Evolutionary conservation across 2,888 invertebrate species (phyloP).

Genomic region (Acrobasis suavella): DNA sequence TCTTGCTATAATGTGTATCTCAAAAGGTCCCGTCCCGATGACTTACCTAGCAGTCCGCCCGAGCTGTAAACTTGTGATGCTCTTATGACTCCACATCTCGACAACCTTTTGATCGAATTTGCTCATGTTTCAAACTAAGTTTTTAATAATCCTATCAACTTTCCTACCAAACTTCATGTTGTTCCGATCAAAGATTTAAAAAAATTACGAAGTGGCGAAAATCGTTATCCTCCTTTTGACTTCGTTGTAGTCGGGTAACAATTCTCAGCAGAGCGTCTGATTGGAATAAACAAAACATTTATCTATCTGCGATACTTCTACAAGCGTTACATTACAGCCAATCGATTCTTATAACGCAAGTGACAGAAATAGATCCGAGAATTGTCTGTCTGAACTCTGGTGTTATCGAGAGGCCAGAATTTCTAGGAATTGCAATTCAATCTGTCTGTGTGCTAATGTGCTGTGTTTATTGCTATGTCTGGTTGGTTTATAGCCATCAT

Average conservation of each 20-base stretch:
- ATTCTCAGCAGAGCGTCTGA: background rate
- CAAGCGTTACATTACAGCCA: background rate
- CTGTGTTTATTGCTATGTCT: background rate
- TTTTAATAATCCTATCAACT: no score
- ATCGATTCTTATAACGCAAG: slow-evolving; percentile 9
- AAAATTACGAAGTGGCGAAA: no score
- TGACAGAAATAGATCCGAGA: slow-evolving; percentile 13
- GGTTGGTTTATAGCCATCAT: background rate
- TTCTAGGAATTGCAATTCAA: slow-evolving; percentile 5
- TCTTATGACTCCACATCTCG: no score
- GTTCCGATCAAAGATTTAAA: no score
- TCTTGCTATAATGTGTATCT: background rate
- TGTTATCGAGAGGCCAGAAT: slow-evolving; percentile 12
- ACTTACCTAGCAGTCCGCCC: no score
- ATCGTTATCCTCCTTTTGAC: no score
- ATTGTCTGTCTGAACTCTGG: background rate
- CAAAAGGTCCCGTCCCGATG: no score
- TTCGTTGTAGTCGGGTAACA: background rate
- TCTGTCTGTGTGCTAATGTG: slow-evolving; percentile 8
- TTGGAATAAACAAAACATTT: background rate
- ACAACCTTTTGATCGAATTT: no score
- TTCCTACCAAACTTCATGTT: no score
- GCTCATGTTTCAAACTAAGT: no score
- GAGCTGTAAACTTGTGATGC: no score
- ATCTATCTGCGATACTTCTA: slow-evolving; percentile 1